Conservation (phyloP, 2,113 vertebrate genomes). For the Tragelaphus strepsiceros region DNA sequence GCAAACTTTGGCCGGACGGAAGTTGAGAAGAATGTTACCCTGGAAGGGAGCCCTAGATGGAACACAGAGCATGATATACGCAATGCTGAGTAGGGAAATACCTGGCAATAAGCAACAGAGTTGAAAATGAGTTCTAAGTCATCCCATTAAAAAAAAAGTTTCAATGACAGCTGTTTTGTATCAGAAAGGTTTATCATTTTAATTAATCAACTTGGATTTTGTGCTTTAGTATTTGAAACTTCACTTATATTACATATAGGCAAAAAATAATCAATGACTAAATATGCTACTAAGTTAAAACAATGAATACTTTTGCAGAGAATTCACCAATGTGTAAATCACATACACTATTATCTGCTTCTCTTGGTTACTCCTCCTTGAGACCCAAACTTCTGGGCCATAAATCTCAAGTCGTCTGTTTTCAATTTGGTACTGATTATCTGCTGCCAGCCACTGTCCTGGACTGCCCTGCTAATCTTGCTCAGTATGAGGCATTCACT, state of each 20-base stretch:
- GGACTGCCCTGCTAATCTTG: neutral
- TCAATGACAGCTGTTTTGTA: neutral
- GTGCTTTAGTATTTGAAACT: neutral
- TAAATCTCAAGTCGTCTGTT: neutral
- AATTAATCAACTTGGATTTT: neutral
- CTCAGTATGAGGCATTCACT: neutral
- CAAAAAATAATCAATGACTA: neutral
- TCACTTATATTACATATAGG: neutral
- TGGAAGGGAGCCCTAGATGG: neutral
- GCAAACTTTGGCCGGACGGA: neutral
- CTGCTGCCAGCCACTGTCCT: neutral
- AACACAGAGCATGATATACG: fast-evolving
- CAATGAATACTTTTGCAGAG: neutral
- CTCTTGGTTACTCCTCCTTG: neutral
- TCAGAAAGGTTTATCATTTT: neutral
- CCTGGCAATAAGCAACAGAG: neutral
- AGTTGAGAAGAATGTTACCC: neutral
- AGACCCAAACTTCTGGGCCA: neutral
- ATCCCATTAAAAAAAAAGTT: neutral
- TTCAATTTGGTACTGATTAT: neutral
- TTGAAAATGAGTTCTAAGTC: neutral
- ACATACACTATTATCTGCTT: neutral
- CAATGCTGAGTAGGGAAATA: neutral
- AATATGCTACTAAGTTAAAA: neutral
- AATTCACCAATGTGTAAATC: neutral